Conservation (phyloP, 1,140 invertebrate genomes). For the Heliconius hewitsoni region DNA sequence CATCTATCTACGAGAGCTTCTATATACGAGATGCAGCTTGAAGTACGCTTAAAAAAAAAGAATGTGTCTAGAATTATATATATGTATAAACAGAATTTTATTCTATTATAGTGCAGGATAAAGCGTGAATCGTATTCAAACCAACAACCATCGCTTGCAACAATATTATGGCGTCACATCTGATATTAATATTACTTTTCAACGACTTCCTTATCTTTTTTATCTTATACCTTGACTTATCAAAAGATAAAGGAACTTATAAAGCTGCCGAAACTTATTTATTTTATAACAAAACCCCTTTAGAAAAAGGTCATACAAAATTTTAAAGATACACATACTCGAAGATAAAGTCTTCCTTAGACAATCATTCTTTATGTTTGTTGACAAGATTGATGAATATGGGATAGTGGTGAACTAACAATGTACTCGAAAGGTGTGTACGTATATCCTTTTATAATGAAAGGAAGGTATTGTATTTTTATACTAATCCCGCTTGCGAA, state of each 20-base stretch:
- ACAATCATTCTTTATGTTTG: conserved; percentile 4
- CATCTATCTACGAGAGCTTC: no score
- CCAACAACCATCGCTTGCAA: not conserved
- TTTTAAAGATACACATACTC: not conserved
- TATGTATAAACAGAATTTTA: not conserved
- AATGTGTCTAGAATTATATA: not conserved
- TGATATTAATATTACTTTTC: not conserved
- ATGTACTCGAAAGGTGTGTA: not conserved
- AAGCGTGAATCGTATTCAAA: not conserved
- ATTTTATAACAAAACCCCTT: not conserved
- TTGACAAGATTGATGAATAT: not conserved
- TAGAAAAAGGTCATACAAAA: not conserved
- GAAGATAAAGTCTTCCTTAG: not conserved
- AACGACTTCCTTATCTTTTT: not conserved
- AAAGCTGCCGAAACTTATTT: conserved; percentile 9
- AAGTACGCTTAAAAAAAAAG: no score
- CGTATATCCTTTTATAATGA: no score
- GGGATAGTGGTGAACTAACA: not conserved
- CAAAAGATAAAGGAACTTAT: not conserved
- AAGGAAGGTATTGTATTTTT: no score
- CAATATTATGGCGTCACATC: not conserved
- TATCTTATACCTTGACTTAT: conserved; percentile 14
- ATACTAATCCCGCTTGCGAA: not conserved
- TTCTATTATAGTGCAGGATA: no score
- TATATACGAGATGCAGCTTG: no score